phyloP scores from a whole-genome alignment of 2,888 invertebrate genomes.

The Aplocera efformata region DNA sequence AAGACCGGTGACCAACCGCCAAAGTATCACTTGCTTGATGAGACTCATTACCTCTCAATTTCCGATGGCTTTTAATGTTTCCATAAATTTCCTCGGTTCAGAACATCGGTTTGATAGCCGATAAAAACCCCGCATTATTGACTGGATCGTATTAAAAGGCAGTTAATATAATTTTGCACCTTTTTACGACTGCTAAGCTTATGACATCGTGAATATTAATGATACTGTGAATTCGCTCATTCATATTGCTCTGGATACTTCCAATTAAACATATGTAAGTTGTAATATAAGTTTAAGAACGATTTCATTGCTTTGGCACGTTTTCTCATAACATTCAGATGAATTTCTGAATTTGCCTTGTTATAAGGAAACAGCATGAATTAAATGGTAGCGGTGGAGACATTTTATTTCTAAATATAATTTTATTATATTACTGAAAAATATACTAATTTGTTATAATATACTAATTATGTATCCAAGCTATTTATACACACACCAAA shows the following conservation, averaged over 20 bases:
- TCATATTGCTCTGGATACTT: conserved; percentile 6
- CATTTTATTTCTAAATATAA: no score
- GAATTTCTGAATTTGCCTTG: no score
- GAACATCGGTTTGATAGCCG: conserved; percentile 56
- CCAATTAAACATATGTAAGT: background rate
- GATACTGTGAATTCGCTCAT: conserved; percentile 12
- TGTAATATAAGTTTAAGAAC: no score
- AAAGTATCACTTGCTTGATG: conserved; percentile 32
- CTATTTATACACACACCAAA: no score
- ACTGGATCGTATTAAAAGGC: conserved; percentile 52
- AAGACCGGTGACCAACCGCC: no score
- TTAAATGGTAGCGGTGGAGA: no score
- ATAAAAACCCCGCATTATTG: conserved; percentile 54
- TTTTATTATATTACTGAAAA: no score
- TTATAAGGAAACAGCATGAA: no score
- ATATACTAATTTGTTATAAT: no score
- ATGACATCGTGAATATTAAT: conserved; percentile 25
- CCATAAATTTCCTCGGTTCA: conserved; percentile 49
- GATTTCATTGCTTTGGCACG: no score
- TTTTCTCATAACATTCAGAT: background rate
- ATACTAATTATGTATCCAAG: no score
- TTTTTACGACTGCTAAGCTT: conserved; percentile 44
- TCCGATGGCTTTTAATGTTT: conserved; percentile 48
- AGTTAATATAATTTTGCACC: conserved; percentile 60
- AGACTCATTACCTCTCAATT: conserved; percentile 44